Evolutionary conservation across 2,113 vertebrate genomes (phyloP).

Genomic region (Vidua chalybeata): DNA sequence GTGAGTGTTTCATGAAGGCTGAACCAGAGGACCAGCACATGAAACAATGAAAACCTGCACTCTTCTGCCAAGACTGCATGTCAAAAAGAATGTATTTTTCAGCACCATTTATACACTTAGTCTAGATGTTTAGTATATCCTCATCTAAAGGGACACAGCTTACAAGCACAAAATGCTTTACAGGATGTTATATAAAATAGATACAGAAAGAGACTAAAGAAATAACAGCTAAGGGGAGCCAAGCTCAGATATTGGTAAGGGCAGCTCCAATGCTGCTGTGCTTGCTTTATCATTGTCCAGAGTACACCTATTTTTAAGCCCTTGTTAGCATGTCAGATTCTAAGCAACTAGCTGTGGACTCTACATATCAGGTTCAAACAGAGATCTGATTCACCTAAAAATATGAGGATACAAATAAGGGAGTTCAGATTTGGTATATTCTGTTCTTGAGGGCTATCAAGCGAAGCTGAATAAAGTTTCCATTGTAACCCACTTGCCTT

Average conservation of each 20-base stretch:
- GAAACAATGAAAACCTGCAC: neutral
- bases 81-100: neutral
- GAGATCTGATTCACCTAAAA: neutral
- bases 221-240: neutral
- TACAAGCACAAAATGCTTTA: neutral
- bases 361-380: neutral
- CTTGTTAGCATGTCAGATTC: neutral
- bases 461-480: neutral
- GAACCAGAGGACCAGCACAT: neutral
- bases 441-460: neutral
- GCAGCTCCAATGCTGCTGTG: neutral
- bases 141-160: neutral
- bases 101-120: neutral
- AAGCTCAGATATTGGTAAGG: neutral
- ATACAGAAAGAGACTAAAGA: neutral
- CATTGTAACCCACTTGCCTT: neutral
- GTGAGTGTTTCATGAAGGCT: neutral
- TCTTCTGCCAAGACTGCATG: neutral
- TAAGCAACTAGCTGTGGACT: neutral
- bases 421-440: neutral
- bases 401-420: neutral
- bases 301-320: neutral
- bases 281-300: neutral
- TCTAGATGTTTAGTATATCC: neutral
- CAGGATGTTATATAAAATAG: neutral